Base-by-base conservation (phyloP, 2,113 vertebrate species). In the Osmerus mordax region DNA sequence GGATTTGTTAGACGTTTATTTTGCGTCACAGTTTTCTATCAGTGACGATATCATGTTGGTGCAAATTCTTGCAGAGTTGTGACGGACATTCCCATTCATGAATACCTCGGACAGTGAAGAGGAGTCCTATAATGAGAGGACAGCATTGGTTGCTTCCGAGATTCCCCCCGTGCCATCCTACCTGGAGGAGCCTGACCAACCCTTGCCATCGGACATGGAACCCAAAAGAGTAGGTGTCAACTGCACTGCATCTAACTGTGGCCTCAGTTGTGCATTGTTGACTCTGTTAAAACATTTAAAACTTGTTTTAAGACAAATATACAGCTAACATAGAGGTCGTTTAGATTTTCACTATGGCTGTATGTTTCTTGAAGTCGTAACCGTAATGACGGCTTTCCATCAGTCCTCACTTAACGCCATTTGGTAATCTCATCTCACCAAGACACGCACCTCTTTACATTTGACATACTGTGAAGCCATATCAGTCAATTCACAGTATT, bases 51-150 rank as follows among this genome's bases (percentile, higher is more conserved):
- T 36, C 32, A 36, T 67, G 14, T 64, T 78, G 78, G 19, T 72
- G 14, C 32, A 67, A 47, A 21, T 64, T 21, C 60, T 19, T 23
- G 3, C 13, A 67, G 55, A 11, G 68, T 51, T 60, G 61, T 71
- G 16, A 16, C 76, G 51, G 66, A 78, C 47, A 36, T 64, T 64
- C 66, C 58, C 61, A 0, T 94, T 92, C 88, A 97, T 95, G 95
- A 95, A 93, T 81, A 84, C 88, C 21, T 98, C 96, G 0, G 96
- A 98, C 84, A 96, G 94, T 0, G 97, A 99, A 29, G 97, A 98
- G 4, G 96, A 98, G 74, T 84, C 87, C 13, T 98, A 94, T 73
- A 94, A 94, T 28, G 97, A 99, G 78, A 92, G 95, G 83, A 95
- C 96, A 0, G 95, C 96, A 4, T 82, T 99, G 87, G 95, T 99